Conservation (phyloP, 1,140 invertebrate genomes). For the Hylaeus volcanicus region DNA sequence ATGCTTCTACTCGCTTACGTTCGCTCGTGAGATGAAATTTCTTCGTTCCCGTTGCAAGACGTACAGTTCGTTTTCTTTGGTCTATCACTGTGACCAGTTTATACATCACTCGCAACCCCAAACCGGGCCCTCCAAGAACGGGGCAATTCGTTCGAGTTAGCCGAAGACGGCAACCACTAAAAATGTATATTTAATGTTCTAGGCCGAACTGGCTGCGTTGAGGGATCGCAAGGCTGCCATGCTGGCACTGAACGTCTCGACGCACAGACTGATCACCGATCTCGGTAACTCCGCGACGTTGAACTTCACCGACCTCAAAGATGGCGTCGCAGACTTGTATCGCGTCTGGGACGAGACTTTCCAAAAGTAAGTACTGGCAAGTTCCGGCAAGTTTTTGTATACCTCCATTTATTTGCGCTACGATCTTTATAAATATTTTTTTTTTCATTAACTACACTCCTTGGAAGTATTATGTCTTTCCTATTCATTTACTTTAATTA, state of each 20-base stretch:
- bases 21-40: slow-evolving; percentile 28
- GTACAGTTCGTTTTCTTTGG: slow-evolving; percentile 25
- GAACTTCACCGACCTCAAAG: slow-evolving; percentile 82
- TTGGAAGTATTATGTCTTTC: too few species aligned
- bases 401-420: neutral
- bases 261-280: slow-evolving; percentile 86
- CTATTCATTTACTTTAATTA: too few species aligned
- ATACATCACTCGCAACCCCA: slow-evolving; percentile 57
- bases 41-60: slow-evolving; percentile 25
- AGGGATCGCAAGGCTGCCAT: slow-evolving; percentile 87
- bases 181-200: slow-evolving; percentile 79
- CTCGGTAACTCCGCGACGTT: slow-evolving; percentile 78
- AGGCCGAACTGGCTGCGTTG: slow-evolving; percentile 85
- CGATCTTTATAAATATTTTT: too few species aligned
- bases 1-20: neutral
- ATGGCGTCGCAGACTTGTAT: slow-evolving; percentile 88
- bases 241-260: slow-evolving; percentile 87
- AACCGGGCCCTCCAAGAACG: slow-evolving; percentile 11
- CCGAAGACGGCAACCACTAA: slow-evolving; percentile 63
- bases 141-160: slow-evolving; percentile 70
- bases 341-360: slow-evolving; percentile 88
- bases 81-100: slow-evolving; percentile 52
- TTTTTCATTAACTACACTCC: too few species aligned
- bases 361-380: slow-evolving; percentile 83
- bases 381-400: too few species aligned